phyloP scores from a whole-genome alignment of 2,888 invertebrate genomes.

The Melipona bicolor region DNA sequence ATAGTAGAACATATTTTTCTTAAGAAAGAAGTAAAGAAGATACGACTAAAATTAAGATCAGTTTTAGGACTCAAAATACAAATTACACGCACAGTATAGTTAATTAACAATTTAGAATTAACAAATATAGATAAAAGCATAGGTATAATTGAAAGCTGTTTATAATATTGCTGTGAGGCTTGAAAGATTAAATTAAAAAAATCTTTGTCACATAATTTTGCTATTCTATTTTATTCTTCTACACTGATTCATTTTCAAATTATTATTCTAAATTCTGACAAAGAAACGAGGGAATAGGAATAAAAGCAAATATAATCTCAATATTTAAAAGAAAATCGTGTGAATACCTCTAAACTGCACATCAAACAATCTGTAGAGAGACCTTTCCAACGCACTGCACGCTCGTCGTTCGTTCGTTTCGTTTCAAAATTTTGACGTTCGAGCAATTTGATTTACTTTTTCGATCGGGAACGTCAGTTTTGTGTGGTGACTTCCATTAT shows the following conservation, averaged over 20 bases:
- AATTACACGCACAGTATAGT: background rate
- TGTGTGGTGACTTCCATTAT: background rate
- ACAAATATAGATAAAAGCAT: background rate
- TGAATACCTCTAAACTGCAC: background rate
- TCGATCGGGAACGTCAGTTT: slow-evolving; percentile 24
- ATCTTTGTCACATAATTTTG: background rate
- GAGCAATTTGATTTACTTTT: slow-evolving; percentile 8
- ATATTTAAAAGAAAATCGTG: background rate
- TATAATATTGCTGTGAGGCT: background rate
- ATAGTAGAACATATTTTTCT: background rate
- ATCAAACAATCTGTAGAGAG: background rate
- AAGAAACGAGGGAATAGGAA: background rate
- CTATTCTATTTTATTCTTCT: background rate
- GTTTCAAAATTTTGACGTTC: slow-evolving; percentile 18
- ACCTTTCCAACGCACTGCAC: background rate
- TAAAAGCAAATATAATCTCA: background rate
- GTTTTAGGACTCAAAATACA: background rate
- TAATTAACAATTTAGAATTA: background rate
- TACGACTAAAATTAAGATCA: background rate
- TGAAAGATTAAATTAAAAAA: background rate
- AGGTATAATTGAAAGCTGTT: background rate
- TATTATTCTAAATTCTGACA: background rate
- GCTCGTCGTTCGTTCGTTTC: background rate
- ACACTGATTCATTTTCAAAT: background rate
- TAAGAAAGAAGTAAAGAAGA: background rate